These are phyloP conservation scores for Lycocorax pyrrhopterus DNA, from an alignment of 2,113 vertebrate genomes.

Conservation along the genomic window DNA sequence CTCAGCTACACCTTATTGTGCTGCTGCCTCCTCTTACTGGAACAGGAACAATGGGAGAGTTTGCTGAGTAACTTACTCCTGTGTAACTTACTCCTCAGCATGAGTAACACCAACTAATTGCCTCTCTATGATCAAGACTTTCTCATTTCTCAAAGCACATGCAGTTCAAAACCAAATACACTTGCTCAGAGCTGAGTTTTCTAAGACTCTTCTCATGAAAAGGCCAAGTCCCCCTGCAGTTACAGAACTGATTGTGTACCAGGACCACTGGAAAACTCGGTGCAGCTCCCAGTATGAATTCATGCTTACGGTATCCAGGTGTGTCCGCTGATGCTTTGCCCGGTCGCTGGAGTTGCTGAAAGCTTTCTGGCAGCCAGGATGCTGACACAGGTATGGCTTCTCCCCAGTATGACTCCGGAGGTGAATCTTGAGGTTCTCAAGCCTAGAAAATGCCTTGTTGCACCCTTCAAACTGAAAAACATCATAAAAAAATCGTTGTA, in stretches of 20 bases:
- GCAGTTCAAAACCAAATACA: background rate
- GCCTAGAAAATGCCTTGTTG: conserved; percentile 96
- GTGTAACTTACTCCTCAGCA: background rate
- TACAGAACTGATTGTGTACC: background rate
- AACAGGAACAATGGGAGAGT: conserved; percentile 13
- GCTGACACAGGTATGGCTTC: conserved; percentile 98
- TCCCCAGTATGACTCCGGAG: conserved; percentile 97
- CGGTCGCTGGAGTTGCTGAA: conserved; percentile 99
- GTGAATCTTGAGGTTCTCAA: conserved; percentile 99
- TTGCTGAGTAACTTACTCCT: conserved; percentile 21
- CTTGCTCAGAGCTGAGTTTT: background rate
- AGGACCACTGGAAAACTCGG: background rate
- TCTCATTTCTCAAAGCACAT: background rate
- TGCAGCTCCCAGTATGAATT: background rate
- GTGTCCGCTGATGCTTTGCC: conserved; percentile 96
- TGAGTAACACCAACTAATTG: background rate
- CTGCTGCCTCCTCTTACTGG: conserved; percentile 10
- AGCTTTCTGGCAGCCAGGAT: conserved; percentile 97
- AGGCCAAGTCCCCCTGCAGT: background rate
- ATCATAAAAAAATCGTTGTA: conserved; percentile 36
- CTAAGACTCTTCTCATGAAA: background rate
- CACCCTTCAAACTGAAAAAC: conserved; percentile 92
- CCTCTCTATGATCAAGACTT: background rate
- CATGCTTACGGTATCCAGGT: conserved; percentile 92
- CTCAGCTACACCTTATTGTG: background rate